Conservation (phyloP, 2,888 invertebrate species). For the Mesochorus sp. region DNA sequence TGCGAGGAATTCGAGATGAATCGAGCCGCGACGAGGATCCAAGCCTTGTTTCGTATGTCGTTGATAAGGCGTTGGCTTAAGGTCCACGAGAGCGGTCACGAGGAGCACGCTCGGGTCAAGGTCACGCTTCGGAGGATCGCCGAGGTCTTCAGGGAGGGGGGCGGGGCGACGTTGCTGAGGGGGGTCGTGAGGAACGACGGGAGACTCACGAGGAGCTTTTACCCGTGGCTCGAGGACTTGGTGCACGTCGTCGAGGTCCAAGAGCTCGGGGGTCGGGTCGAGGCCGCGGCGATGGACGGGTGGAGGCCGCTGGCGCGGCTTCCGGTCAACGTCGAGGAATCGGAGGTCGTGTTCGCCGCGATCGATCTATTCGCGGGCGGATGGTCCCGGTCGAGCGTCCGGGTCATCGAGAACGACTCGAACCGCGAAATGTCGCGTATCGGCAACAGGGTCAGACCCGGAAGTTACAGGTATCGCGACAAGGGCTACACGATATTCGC, state of each 20-base stretch:
- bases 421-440: conserved; percentile 63
- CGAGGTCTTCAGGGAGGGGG: conserved; percentile 61
- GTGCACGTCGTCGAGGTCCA: conserved; percentile 66
- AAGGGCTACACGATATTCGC: conserved; percentile 72
- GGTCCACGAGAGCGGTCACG: conserved; percentile 64
- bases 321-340: conserved; percentile 55
- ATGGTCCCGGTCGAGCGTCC: no score
- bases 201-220: conserved; percentile 37
- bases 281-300: conserved; percentile 42
- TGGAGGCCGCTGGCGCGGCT: conserved; percentile 70
- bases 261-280: conserved; percentile 55
- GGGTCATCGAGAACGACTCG: conserved; percentile 71
- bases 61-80: conserved; percentile 62
- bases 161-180: conserved; percentile 60
- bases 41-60: conserved; percentile 68
- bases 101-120: conserved; percentile 57
- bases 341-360: conserved; percentile 45
- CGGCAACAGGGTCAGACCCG: conserved; percentile 64
- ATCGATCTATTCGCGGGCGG: conserved; percentile 65
- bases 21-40: conserved; percentile 62
- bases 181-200: conserved; percentile 59
- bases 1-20: background rate
- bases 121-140: conserved; percentile 56
- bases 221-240: conserved; percentile 66
- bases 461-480: conserved; percentile 52